Percentiles rank a stretch among this genome's conserved stretches.
Evolutionary conservation across 2,888 invertebrate genomes (phyloP).

Genomic region (Leucoma salicis): DNA sequence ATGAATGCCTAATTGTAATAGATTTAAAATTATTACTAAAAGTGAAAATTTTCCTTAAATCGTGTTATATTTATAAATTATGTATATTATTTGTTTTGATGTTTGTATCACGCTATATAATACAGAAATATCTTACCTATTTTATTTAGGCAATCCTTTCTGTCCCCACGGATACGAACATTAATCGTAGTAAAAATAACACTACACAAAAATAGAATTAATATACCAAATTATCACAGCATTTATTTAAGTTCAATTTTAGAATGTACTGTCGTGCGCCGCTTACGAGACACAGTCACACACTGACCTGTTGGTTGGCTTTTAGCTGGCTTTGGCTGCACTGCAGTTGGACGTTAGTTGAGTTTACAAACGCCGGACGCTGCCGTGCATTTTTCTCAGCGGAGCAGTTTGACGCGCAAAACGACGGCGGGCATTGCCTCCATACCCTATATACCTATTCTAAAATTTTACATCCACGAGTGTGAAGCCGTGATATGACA

Average conservation of each 20-base stretch:
- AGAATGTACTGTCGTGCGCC: constrained; percentile 41
- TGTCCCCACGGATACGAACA: constrained; percentile 24
- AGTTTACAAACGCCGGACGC: constrained; percentile 20
- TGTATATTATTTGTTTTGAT: neutral
- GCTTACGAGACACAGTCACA: constrained; percentile 47
- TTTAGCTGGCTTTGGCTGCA: too few relatives aligned
- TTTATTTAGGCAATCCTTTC: constrained; percentile 36
- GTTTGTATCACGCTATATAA: neutral
- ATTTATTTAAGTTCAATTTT: constrained; percentile 29
- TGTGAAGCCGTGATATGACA: constrained; percentile 40
- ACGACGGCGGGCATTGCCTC: constrained; percentile 47
- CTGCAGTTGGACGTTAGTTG: too few relatives aligned
- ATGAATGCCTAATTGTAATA: too few relatives aligned
- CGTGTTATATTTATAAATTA: too few relatives aligned
- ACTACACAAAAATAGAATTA: constrained; percentile 38
- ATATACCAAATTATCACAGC: constrained; percentile 27
- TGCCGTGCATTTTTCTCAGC: constrained; percentile 39
- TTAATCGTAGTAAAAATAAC: constrained; percentile 34
- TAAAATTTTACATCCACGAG: constrained; percentile 41
- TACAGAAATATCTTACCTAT: constrained; percentile 30
- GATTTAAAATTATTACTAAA: too few relatives aligned
- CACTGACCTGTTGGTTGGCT: constrained; percentile 44
- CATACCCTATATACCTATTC: constrained; percentile 49
- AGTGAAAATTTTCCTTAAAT: too few relatives aligned
- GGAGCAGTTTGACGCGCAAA: constrained; percentile 38